Base-by-base conservation (phyloP, 2,113 vertebrate genomes). In the Clarias magur region DNA sequence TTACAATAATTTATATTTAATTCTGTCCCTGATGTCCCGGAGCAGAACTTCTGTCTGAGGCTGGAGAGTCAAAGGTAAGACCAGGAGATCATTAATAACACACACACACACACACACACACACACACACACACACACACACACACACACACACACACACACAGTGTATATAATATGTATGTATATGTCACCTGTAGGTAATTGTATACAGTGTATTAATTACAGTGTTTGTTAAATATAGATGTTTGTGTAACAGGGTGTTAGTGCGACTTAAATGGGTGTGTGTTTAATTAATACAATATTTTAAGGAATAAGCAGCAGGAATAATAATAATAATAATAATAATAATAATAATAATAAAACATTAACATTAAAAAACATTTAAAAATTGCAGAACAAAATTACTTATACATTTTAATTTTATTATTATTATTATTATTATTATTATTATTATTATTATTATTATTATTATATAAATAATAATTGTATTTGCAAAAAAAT, bases 1-100 rank as follows among this genome's bases (percentile, higher is more conserved):
- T 48, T 8, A 48, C 48, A 8, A 7, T 1, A 8, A 8, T 48
- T 48, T 48, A 48, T 48, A 48, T 48, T 48, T 48, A 48, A 48
- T 48, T 6, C 6, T 48, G 48, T 48, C 5, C 42, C 42, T 48
- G 42, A 8, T 60, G 57, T 38, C 60, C 30, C 11, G 53, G 57
- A 23, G 10, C 56, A 57, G 79, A 80, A 34, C 2, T 8, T 15
- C 23, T 48, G 48, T 56, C 54, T n/a, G 13, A 59, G 27, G 4
- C 56, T 60, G 79, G 11, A 80, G 27, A 23, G 27, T 38, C 38
- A 42, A 60, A 80, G 79, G 79, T 80, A 80, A 38, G 79, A 80
- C 9, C 30, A 9, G 19, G 25, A 56, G 15, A 54, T 27, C 13
- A 27, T 11, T 17, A 68, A 27, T 30, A n/a, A 72, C 67, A 8